A percentile compares a stretch with the other conserved stretches of the same genome.
Evolutionary conservation across 1,140 invertebrate species (phyloP).

Genomic region (Probaryconus sp.): DNA sequence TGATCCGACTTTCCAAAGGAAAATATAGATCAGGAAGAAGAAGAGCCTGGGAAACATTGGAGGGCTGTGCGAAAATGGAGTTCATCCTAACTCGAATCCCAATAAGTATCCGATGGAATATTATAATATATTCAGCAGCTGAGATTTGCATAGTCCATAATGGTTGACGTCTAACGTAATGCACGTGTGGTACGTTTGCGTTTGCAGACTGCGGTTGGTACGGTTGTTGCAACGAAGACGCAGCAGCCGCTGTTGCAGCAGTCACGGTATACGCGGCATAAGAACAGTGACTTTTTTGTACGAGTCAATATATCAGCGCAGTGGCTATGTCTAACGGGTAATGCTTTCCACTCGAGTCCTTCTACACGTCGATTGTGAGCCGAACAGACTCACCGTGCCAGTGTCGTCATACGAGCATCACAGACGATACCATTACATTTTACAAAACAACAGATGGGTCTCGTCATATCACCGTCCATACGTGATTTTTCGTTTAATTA

Average conservation of each 20-base stretch:
- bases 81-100: not conserved
- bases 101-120: constrained; percentile 33
- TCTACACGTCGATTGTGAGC: constrained; percentile 33
- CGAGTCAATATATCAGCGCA: constrained; percentile 76
- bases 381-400: constrained; percentile 10
- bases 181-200: constrained; percentile 47
- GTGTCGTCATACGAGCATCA: constrained; percentile 21
- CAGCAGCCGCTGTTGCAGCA: constrained; percentile 47
- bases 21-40: constrained; percentile 14
- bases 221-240: constrained; percentile 44
- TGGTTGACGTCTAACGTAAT: constrained; percentile 56
- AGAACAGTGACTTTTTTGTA: constrained; percentile 74
- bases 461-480: constrained; percentile 10
- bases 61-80: constrained; percentile 14
- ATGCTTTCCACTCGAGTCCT: constrained; percentile 64
- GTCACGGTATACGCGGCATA: constrained; percentile 64
- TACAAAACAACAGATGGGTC: constrained; percentile 23
- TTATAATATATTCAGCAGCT: constrained; percentile 44
- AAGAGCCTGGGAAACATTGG: constrained; percentile 28
- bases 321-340: constrained; percentile 76
- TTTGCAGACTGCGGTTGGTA: constrained; percentile 54
- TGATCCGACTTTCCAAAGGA: too few relatives aligned
- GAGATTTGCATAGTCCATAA: constrained; percentile 50
- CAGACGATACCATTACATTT: constrained; percentile 37
- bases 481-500: constrained; percentile 65